Evolutionary conservation across 2,113 vertebrate genomes (phyloP).

Genomic region (Rattus rattus): DNA sequence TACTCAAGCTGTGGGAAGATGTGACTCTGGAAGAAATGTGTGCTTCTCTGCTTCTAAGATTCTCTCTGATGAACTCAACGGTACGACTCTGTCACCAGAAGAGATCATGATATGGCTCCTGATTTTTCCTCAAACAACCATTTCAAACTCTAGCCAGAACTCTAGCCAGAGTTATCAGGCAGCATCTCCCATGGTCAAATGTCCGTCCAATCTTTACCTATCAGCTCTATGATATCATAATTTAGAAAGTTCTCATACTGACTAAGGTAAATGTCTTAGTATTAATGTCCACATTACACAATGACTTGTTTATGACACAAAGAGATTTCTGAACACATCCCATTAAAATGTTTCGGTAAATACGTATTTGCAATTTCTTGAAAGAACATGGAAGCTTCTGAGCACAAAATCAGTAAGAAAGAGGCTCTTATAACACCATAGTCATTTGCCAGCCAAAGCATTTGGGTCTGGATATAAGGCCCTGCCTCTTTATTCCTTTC

Average conservation of each 20-base stretch:
- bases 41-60: not conserved
- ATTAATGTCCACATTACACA: not conserved
- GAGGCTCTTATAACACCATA: not conserved
- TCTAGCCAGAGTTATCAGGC: not conserved
- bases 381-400: not conserved
- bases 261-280: not conserved
- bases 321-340: not conserved
- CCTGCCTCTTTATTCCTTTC: not conserved
- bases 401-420: not conserved
- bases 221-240: no score
- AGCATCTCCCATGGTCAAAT: not conserved
- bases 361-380: not conserved
- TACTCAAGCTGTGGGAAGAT: not conserved
- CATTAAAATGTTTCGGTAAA: not conserved
- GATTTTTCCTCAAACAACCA: not conserved
- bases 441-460: not conserved
- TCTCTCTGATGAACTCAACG: not conserved
- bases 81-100: not conserved
- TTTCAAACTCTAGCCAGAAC: not conserved
- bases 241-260: not conserved
- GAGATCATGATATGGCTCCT: not conserved
- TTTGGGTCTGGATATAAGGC: no score
- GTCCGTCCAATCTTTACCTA: not conserved
- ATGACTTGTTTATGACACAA: slow-evolving; percentile 21
- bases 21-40: not conserved